Percentiles rank a stretch among this genome's conserved stretches.
Evolutionary conservation across 1,140 invertebrate genomes (phyloP).

Genomic region (Drosophila serrata): DNA sequence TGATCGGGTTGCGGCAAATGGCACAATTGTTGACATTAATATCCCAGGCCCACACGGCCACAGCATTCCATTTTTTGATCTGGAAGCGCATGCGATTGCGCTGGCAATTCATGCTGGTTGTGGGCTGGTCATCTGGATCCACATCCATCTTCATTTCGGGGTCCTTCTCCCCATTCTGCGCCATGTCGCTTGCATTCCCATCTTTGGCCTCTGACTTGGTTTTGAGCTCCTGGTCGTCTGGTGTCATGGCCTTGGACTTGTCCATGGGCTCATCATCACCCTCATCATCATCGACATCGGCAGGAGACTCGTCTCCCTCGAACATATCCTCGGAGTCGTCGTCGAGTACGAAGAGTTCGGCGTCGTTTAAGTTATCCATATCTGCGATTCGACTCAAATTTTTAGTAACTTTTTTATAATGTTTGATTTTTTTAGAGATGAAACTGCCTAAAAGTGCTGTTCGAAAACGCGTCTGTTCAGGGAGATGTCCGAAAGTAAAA

Average conservation of each 20-base stretch:
- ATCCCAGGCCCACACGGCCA: constrained; percentile 36
- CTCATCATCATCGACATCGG: neutral
- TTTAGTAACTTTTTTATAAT: neutral
- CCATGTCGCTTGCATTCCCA: neutral
- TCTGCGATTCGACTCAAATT: neutral
- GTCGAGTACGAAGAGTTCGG: neutral
- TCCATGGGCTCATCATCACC: neutral
- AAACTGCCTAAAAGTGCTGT: constrained; percentile 1
- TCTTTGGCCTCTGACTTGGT: neutral
- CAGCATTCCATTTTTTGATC: constrained; percentile 34
- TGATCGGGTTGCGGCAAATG: constrained; percentile 37
- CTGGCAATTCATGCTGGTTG: constrained; percentile 26
- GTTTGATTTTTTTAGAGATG: neutral
- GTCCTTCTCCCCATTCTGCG: too few relatives aligned
- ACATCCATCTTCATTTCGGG: neutral
- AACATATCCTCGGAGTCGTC: neutral
- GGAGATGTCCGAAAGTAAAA: neutral
- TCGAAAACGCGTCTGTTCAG: constrained; percentile 2
- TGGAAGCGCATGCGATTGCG: constrained; percentile 2
- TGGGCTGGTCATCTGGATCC: constrained; percentile 10
- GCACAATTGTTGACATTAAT: constrained; percentile 34
- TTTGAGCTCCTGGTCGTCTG: too few relatives aligned
- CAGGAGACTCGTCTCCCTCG: neutral
- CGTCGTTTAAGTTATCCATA: neutral
- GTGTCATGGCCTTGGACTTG: too few relatives aligned